Base-by-base conservation (phyloP, 2,113 vertebrate genomes). In the Saimiri boliviensis region DNA sequence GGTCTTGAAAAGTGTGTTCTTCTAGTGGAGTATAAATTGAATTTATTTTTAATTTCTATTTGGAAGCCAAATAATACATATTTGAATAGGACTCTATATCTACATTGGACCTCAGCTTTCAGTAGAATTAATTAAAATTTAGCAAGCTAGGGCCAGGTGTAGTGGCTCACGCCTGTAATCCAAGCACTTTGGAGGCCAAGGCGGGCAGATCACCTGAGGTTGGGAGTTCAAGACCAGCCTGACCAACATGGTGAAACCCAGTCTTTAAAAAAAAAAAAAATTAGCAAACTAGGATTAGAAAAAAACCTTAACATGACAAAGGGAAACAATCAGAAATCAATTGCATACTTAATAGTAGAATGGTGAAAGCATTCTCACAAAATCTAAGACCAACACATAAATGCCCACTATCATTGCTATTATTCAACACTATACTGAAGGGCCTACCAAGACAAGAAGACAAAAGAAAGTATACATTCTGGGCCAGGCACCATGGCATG, bases 31-130 rank as follows among this genome's bases (percentile, higher is more conserved):
- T 52, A n/a, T 17, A 71, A 45, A 60, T 30, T 87, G 47, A 91
- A 91, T 91, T 60, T 91, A 23, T 77, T 91, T 19, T 71, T 88
- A 37, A 77, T 63, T 93, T 95, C n/a, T 87, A 0, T 66, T 84
- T 89, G 45, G 70, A 88, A 17, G 27, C 54, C 47, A 93, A 17
- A 90, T 86, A 54, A 89, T 9, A 37, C 37, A 56, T 45, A 32
- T 79, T 76, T 49, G 63, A 86, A 27, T n/a, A 12, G 77, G 30
- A 47, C 52, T 83, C 21, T 52, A 35, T 49, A 81, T 32, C 13
- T 6, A 85, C 68, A 76, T 16, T 70, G 25, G 35, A 86, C 37
- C 30, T 95, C 70, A 79, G 14, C 5, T 79, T 82, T 79, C 83
- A 60, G 52, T 83, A 87, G 32, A 87, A 91, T 30, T 77, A 52